Conservation (phyloP, 2,888 invertebrate species). For the Drosophila vallismaia region DNA sequence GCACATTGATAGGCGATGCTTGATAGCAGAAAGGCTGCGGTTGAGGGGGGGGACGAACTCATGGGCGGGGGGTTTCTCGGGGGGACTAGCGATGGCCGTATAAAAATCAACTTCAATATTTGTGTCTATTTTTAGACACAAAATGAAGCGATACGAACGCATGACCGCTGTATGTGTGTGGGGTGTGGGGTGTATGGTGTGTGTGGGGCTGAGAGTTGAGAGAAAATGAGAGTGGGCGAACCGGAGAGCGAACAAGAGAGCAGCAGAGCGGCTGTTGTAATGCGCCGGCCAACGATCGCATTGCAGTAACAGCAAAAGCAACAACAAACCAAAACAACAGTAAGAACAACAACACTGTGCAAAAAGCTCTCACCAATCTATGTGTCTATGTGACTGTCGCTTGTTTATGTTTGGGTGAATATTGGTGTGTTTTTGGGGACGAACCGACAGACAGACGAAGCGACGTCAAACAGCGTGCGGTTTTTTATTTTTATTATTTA, state of each 20-base stretch:
- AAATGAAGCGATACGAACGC: conserved; percentile 66
- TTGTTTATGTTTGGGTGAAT: conserved; percentile 10
- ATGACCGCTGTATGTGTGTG: conserved; percentile 56
- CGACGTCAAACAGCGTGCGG: conserved; percentile 58
- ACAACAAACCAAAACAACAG: conserved; percentile 19
- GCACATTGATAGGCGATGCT: conserved; percentile 73
- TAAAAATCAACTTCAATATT: conserved; percentile 81
- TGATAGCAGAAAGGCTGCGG: conserved; percentile 61
- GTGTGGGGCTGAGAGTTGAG: conserved; percentile 11
- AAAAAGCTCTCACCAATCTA: conserved; percentile 43
- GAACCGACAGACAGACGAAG: conserved; percentile 66
- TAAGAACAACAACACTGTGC: conserved; percentile 36
- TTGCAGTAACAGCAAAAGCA: conserved; percentile 33
- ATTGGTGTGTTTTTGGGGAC: conserved; percentile 42
- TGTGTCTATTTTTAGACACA: conserved; percentile 78
- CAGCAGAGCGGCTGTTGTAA: conserved; percentile 40
- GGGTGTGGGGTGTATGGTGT: conserved; percentile 12
- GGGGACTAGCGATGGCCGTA: conserved; percentile 52
- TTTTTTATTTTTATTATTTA: conserved; percentile 5
- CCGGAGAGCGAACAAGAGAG: conserved; percentile 5
- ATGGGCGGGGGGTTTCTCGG: conserved; percentile 2
- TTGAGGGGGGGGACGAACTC: background rate
- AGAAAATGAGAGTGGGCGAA: conserved; percentile 23
- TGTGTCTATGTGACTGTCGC: conserved; percentile 1
- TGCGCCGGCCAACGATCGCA: conserved; percentile 72